Base-by-base conservation (phyloP, 2,113 vertebrate species). In the Ascaphus truei region DNA sequence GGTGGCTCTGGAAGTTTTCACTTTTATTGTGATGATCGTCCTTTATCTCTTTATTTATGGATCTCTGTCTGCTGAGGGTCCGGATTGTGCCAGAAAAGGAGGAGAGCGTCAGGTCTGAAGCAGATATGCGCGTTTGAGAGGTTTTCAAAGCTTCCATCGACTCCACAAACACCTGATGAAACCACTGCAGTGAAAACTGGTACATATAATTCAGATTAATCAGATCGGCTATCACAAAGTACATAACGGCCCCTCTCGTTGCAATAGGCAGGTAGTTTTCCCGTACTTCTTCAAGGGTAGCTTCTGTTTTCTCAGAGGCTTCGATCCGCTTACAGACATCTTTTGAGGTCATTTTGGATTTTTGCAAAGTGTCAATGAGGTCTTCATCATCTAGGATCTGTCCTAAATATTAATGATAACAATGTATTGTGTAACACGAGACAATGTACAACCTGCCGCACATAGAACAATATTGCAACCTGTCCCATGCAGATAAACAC, bases 151-250 rank as follows among this genome's bases (percentile, higher is more conserved):
- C 43, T 59, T 65, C 20, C 10, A 83, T 33, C 0, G 81, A 77
- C 0, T 47, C 68, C 22, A 75, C 51, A 63, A 87, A 88, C 6
- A 73, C 20, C 36, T 75, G 72, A 9, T 25, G 77, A 57, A 89
- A 87, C 86, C 85, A 88, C 12, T 80, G 71, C 9, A 89, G 65
- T 9, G 86, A 85, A 72, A 88, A 89, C 58, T 83, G 85, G 73
- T 88, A 89, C 79, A 85, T 81, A 27, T 66, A 67, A 39, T 76
- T 77, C 30, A 88, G 56, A 3, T 75, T 73, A 1, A 61, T 1
- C 1, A 88, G 79, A 9, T 67, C 55, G 4, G 77, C 57, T 15
- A 83, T 65, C 0, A 84, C 68, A 1, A 85, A 87, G 65, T 85
- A 87, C 12, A 88, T 79, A 22, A 85, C 48, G 4, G 84, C 36